A percentile compares a stretch with the other conserved stretches of the same genome.
Evolutionary conservation across 1,140 invertebrate species (phyloP).

Genomic region (Trachelipus rathkii): DNA sequence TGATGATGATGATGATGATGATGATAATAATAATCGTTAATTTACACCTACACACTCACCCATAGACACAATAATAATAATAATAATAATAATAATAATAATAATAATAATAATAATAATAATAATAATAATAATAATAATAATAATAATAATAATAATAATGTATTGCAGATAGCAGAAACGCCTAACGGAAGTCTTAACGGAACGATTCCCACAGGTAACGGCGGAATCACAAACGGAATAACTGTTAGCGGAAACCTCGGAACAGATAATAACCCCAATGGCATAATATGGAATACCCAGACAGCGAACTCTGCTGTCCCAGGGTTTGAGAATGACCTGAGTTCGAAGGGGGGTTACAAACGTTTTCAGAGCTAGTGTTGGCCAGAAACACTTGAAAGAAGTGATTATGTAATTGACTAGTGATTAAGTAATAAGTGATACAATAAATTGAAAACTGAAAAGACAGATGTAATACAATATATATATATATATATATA

Average conservation of each 20-base stretch:
- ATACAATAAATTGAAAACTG: too few relatives aligned
- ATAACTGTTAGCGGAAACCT: not conserved
- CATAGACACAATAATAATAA: not conserved
- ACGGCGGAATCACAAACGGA: not conserved
- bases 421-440: too few relatives aligned
- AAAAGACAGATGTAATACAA: too few relatives aligned
- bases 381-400: not conserved
- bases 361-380: not conserved
- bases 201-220: constrained; percentile 20
- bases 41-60: not conserved
- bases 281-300: not conserved
- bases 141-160: not conserved
- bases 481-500: too few relatives aligned
- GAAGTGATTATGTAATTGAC: too few relatives aligned
- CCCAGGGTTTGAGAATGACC: not conserved
- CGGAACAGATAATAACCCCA: not conserved
- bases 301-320: not conserved
- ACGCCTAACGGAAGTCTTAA: constrained; percentile 29
- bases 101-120: too few relatives aligned
- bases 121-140: too few relatives aligned
- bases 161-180: constrained; percentile 24
- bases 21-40: not conserved
- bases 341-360: not conserved
- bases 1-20: too few relatives aligned
- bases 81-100: constrained; percentile 8